Evolutionary conservation across 2,888 invertebrate genomes (phyloP).

Genomic region (Lepetodrilus schrolli): DNA sequence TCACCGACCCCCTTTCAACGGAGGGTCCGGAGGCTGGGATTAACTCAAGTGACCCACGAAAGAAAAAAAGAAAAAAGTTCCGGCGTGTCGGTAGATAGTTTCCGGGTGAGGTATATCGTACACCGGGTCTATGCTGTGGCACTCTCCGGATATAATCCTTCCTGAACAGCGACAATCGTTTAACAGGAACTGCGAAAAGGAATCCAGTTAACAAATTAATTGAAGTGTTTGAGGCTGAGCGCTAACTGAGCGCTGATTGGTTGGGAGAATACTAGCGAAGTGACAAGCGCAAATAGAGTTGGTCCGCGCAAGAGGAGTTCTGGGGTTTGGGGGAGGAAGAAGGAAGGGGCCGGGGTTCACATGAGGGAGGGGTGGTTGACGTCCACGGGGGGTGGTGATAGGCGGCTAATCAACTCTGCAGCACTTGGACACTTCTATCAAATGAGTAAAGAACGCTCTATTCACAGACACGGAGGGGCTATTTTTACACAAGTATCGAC

Average conservation of each 20-base stretch:
- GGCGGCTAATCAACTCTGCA: constrained; percentile 12
- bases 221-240: constrained; percentile 51
- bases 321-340: not conserved
- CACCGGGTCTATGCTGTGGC: not conserved
- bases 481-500: constrained; percentile 20
- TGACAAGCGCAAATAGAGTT: constrained; percentile 28
- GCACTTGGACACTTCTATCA: not conserved
- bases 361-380: not conserved
- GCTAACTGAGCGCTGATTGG: constrained; percentile 47
- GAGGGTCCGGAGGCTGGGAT: not conserved
- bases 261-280: constrained; percentile 18
- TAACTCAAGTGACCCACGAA: not conserved
- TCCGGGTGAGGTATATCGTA: not conserved
- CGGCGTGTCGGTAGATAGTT: not conserved
- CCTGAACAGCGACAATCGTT: constrained; percentile 5
- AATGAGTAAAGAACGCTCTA: constrained; percentile 2
- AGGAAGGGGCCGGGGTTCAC: not conserved
- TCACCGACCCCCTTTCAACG: not conserved
- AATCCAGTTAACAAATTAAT: constrained; percentile 65
- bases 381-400: not conserved
- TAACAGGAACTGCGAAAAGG: constrained; percentile 34
- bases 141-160: not conserved
- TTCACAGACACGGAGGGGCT: constrained; percentile 23
- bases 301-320: not conserved
- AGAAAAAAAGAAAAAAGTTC: not conserved